Evolutionary conservation across 2,888 invertebrate species (phyloP).

Genomic region (Dasypolia templi): DNA sequence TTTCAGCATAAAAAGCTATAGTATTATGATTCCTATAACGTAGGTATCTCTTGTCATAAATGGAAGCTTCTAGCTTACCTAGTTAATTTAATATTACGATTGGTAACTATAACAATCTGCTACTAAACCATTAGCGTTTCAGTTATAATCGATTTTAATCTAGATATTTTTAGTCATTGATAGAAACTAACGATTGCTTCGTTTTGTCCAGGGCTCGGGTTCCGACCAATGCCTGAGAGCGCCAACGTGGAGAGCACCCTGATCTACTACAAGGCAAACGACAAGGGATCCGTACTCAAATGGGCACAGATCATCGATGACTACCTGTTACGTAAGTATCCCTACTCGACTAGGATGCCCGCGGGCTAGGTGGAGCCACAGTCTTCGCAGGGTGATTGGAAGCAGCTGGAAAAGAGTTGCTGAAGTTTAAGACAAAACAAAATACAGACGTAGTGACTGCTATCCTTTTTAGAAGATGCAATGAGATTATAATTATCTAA

Average conservation of each 20-base stretch:
- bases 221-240: conserved; percentile 98
- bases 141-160: background rate
- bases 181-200: background rate
- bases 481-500: background rate
- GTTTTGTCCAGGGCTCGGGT: conserved; percentile 95
- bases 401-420: background rate
- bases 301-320: conserved; percentile 94
- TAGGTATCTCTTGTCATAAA: too few species aligned
- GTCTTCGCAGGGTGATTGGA: background rate
- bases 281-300: conserved; percentile 94
- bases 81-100: too few species aligned
- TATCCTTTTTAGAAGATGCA: background rate
- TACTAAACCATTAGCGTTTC: background rate
- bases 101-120: too few species aligned
- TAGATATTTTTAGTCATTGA: background rate
- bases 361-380: background rate
- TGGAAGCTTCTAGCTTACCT: too few species aligned
- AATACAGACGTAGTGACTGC: background rate
- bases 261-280: conserved; percentile 97
- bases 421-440: background rate
- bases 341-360: background rate
- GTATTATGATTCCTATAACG: background rate
- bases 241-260: conserved; percentile 97
- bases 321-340: conserved; percentile 93
- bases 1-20: too few species aligned